Percentiles rank a stretch among this genome's conserved stretches.
Evolutionary conservation across 1,140 invertebrate genomes (phyloP).

Genomic region (Arion vulgaris): DNA sequence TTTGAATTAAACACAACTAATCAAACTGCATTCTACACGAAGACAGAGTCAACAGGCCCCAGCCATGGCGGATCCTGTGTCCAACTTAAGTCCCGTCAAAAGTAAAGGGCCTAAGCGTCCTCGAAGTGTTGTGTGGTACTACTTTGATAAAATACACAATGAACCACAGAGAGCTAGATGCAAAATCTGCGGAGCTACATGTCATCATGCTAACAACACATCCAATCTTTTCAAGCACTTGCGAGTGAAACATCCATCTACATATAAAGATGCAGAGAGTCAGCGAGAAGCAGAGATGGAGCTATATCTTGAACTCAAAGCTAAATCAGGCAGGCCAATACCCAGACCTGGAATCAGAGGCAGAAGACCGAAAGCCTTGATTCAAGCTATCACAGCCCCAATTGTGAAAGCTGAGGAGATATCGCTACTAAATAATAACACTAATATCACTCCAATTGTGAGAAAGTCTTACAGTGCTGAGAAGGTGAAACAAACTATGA

Average conservation of each 20-base stretch:
- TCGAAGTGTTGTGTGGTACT: constrained; percentile 35
- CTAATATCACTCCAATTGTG: background rate
- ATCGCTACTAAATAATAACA: background rate
- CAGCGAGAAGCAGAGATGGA: constrained; percentile 31
- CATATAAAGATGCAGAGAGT: constrained; percentile 29
- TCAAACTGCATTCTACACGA: constrained; percentile 8
- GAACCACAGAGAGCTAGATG: constrained; percentile 29
- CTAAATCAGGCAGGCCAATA: constrained; percentile 15
- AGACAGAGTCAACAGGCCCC: background rate
- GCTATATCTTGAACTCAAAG: constrained; percentile 23
- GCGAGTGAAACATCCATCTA: constrained; percentile 28
- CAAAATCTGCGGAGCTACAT: constrained; percentile 14
- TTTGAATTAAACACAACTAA: background rate
- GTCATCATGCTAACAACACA: constrained; percentile 35
- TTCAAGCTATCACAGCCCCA: background rate
- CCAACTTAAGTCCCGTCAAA: background rate
- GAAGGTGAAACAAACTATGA: constrained; percentile 29
- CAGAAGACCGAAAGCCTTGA: background rate
- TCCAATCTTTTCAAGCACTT: constrained; percentile 33
- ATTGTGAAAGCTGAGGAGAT: constrained; percentile 21
- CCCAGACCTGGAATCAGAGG: constrained; percentile 4
- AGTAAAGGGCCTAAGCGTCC: constrained; percentile 33
- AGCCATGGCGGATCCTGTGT: constrained; percentile 10
- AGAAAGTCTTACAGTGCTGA: constrained; percentile 19
- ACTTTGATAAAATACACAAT: constrained; percentile 30